A percentile compares a stretch with the other conserved stretches of the same genome.
Evolutionary conservation across 2,797 vertebrate species (phyloP).

Genomic region (Ctenochaetus hawaiiensis): DNA sequence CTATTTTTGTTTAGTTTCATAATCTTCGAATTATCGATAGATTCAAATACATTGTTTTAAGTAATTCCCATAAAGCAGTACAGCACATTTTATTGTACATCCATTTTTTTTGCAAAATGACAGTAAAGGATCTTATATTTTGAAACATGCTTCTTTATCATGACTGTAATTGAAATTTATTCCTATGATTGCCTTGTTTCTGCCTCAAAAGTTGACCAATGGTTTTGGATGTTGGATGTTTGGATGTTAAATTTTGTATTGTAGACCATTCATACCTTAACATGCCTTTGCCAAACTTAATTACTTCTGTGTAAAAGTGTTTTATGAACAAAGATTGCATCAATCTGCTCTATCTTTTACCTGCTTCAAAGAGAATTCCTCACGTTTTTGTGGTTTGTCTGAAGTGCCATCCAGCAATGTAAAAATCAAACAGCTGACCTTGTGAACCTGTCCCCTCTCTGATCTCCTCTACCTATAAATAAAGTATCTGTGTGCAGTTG

Average conservation of each 20-base stretch:
- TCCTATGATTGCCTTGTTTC: not conserved
- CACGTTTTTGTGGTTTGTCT: conserved; percentile 34
- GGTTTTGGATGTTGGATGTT: not conserved
- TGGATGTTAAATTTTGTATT: not conserved
- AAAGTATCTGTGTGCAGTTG: conserved; percentile 62
- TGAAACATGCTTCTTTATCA: no score
- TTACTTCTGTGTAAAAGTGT: not conserved
- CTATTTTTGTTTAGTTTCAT: no score
- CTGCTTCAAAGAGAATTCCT: conserved; percentile 19
- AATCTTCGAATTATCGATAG: no score
- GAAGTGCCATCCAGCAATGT: conserved; percentile 39
- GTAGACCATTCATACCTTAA: not conserved
- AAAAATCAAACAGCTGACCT: conserved; percentile 63
- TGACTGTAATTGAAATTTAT: not conserved
- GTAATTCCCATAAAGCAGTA: no score
- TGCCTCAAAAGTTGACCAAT: not conserved
- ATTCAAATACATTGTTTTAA: no score
- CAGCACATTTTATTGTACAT: no score
- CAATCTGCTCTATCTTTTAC: conserved; percentile 5
- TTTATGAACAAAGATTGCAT: conserved; percentile 15
- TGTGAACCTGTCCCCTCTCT: conserved; percentile 45
- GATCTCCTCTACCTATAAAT: conserved; percentile 73
- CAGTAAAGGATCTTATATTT: no score
- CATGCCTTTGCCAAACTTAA: not conserved
- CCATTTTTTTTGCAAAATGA: no score